Evolutionary conservation across 2,113 vertebrate genomes (phyloP), one percentile per base, ranked within the genome.

Genomic region (Carassius auratus): DNA sequence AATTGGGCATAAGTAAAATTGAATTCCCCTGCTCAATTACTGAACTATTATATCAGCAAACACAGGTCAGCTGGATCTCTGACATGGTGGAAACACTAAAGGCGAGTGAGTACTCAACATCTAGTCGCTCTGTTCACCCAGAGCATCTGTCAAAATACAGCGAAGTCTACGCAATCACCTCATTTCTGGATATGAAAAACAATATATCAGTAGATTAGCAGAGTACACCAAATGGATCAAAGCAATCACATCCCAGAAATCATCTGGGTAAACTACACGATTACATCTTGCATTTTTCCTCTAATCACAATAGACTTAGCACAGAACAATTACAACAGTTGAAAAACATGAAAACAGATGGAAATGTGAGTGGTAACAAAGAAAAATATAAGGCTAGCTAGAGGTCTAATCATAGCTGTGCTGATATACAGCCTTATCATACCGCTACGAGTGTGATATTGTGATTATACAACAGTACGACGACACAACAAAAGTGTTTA

Each of bases 1-100:
- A 95, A 95, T 95, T 95, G 94, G 91, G 92, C 91, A 91, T 94
- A 94, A 95, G 92, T 94, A 94, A 92, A 91, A 88, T 68, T 88
- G 78, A 91, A 95, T 93, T 95, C 94, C 93, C 95, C 86, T 86
- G 93, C 93, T 93, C 94, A 93, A 93, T 90, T 93, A 92, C 93
- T 73, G 64, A 90, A 90, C 88, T 89, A 85, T 90, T 88, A 90
- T 87, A 89, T 91, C 89, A 90, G 90, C 86, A 91, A 92, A 92
- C 90, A 87, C 2, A 81, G 87, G 88, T 84, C 81, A 86, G 33
- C 33, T 74, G 83, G 10, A 71, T 10, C 64, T 48, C 68, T 62
- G 3, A 36, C 78, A 66, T 38, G 7, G 21, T 66, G 19, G 23
- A 83, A 57, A 64, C 38, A 36, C 26, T 12, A n/a, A 59, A 59